phyloP scores from a whole-genome alignment of 2,888 invertebrate species.

The Callimorpha dominula region DNA sequence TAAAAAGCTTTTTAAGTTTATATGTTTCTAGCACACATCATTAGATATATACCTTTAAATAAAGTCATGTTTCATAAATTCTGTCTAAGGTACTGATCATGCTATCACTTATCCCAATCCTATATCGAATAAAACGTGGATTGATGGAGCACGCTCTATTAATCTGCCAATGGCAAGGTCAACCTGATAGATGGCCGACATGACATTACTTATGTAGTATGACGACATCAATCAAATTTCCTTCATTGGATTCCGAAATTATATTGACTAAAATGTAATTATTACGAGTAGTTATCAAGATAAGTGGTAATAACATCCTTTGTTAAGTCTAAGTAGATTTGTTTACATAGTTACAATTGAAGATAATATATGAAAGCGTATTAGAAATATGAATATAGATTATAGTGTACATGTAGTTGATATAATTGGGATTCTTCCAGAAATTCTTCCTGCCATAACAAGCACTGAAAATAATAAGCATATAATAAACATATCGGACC shows the following conservation, averaged over 20 bases:
- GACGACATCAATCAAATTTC: constrained; percentile 25
- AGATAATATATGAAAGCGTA: no score
- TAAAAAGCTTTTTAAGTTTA: no score
- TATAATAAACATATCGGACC: no score
- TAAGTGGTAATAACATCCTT: not conserved
- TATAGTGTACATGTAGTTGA: no score
- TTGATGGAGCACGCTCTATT: constrained; percentile 60
- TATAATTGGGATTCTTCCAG: no score
- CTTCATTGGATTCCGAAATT: constrained; percentile 7
- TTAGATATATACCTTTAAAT: not conserved
- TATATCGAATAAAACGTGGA: constrained; percentile 53
- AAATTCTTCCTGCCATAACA: no score
- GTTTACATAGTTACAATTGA: no score
- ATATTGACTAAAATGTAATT: constrained; percentile 38
- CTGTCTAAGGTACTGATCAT: not conserved
- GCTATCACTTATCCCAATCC: constrained; percentile 17
- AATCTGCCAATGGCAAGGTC: constrained; percentile 72
- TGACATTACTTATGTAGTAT: constrained; percentile 64
- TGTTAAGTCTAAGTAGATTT: not conserved
- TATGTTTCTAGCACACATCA: no score
- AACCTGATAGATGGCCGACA: constrained; percentile 67
- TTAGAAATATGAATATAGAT: no score
- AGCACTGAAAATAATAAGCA: no score
- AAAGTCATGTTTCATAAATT: not conserved
- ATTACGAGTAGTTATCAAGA: not conserved